A percentile compares a stretch with the other conserved stretches of the same genome.
These are phyloP conservation scores for Lepidotrigona ventralis DNA, from an alignment of 1,140 invertebrate genomes.

Conservation along the genomic window DNA sequence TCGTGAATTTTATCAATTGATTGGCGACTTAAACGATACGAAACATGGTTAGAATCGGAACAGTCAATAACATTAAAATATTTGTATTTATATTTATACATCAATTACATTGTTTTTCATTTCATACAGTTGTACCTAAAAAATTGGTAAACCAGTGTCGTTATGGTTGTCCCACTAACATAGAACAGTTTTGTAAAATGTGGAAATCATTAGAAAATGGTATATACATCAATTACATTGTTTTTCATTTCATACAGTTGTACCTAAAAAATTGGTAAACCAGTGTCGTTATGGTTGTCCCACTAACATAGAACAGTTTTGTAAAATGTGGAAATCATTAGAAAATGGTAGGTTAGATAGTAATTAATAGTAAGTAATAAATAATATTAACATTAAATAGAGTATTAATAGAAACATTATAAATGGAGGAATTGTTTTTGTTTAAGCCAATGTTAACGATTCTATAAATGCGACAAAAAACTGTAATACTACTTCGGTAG, in stretches of 20 bases:
- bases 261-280: conserved; percentile 66
- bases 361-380: background rate
- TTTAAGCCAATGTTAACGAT: background rate
- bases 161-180: conserved; percentile 68
- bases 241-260: conserved; percentile 49
- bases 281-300: conserved; percentile 70
- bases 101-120: conserved; percentile 15
- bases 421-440: background rate
- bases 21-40: conserved; percentile 62
- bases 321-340: conserved; percentile 62
- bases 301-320: conserved; percentile 66
- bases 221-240: conserved; percentile 25
- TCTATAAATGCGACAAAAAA: background rate
- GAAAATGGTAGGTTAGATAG: conserved; percentile 6
- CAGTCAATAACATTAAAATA: background rate
- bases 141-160: conserved; percentile 63
- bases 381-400: background rate
- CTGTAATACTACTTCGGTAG: background rate
- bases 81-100: background rate
- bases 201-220: conserved; percentile 57
- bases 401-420: background rate
- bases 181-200: conserved; percentile 66
- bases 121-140: conserved; percentile 64
- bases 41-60: conserved; percentile 62
- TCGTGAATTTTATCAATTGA: conserved; percentile 66